Conservation (phyloP, 2,888 invertebrate species). For the Lamellibrachia columna region DNA sequence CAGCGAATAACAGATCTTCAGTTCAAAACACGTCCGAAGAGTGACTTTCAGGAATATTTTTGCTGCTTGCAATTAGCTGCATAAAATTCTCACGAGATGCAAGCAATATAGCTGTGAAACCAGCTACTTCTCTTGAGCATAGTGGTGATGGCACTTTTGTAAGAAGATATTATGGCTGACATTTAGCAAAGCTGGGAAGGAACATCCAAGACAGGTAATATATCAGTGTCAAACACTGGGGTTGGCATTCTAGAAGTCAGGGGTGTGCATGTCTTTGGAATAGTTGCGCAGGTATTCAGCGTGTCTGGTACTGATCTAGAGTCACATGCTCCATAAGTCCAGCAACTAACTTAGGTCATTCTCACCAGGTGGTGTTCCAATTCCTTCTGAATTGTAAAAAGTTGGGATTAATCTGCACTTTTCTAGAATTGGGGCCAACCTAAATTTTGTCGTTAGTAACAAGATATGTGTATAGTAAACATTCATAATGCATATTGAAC, state of each 20-base stretch:
- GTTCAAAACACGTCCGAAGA: too few species aligned
- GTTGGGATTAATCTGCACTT: too few species aligned
- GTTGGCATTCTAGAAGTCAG: not conserved
- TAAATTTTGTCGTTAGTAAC: too few species aligned
- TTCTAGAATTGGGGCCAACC: too few species aligned
- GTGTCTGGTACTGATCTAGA: not conserved
- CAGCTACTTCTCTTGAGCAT: not conserved
- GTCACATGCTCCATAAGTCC: not conserved
- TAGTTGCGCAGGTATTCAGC: not conserved
- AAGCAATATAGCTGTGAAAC: not conserved
- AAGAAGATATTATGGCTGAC: not conserved
- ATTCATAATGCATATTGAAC: too few species aligned
- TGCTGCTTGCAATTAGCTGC: too few species aligned
- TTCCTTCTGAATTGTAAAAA: too few species aligned
- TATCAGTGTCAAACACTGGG: not conserved
- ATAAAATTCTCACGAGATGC: too few species aligned
- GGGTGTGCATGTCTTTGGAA: not conserved
- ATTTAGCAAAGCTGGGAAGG: not conserved
- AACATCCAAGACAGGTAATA: not conserved
- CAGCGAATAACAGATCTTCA: too few species aligned
- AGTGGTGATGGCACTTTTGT: not conserved
- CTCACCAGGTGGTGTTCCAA: not conserved
- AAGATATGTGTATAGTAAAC: too few species aligned
- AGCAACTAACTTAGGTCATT: not conserved
- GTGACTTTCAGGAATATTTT: too few species aligned